Base-by-base conservation (phyloP, 2,888 invertebrate genomes). In the Pristionchus fissidentatus region DNA sequence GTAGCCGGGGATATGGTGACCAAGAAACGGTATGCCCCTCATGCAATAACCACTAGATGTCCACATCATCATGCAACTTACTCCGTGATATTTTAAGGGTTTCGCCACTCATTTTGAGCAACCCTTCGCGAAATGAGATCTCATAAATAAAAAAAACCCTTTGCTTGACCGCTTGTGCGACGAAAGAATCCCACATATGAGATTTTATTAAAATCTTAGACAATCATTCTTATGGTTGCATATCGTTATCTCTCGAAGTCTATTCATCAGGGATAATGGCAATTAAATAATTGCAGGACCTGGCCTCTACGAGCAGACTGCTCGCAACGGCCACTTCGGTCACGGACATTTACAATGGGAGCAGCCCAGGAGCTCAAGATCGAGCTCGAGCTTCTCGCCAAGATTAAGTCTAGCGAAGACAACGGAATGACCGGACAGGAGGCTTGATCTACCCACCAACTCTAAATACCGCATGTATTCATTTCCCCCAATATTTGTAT, bases 241-340 rank as follows among this genome's bases (percentile, higher is more conserved):
- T n/a, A n/a, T n/a, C n/a, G n/a, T n/a, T n/a, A n/a, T n/a, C n/a
- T n/a, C n/a, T n/a, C n/a, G n/a, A n/a, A n/a, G n/a, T 82, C 26
- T n/a, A 32, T 82, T n/a, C n/a, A 35, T 22, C 38, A 35, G 8
- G 29, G 35, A 82, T 81, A 26, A 26, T n/a, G 22, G 82, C 82
- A 26, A n/a, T n/a, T n/a, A n/a, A n/a, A 7, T 43, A 85, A 41
- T 66, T 84, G n/a, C 60, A 52, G 84, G 89, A 94, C 55, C 92
- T 94, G 84, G 92, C 73, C 97, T 99, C 91, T 99, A 99, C 94
- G 97, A 98, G 94, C 95, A 95, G 93, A 99, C 99, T 88, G 97
- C 97, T 93, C 96, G 96, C 86, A 99, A 99, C 93, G 99, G 99
- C 46, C 99, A 99, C 94, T 99, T 99, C 93, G 99, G 99, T 82